These are phyloP conservation scores for Orthosia gracilis DNA, from an alignment of 2,888 invertebrate species.

Conservation along the genomic window DNA sequence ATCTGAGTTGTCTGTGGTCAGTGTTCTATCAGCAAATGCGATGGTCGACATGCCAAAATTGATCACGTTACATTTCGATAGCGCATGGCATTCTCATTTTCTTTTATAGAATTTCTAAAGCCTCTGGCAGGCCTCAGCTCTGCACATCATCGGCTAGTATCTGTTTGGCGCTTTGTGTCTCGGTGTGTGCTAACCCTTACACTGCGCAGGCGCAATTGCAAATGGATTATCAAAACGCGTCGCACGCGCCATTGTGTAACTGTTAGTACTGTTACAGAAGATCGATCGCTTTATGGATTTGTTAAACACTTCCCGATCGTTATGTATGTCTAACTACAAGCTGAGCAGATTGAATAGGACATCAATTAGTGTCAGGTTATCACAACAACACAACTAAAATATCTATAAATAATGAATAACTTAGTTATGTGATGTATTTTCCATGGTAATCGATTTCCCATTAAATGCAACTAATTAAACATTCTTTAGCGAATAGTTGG, in stretches of 20 bases:
- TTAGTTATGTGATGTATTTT: neutral
- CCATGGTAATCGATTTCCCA: neutral
- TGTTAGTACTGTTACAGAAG: constrained; percentile 64
- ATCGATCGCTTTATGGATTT: constrained; percentile 60
- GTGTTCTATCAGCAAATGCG: too few species aligned
- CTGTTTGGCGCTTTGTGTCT: too few species aligned
- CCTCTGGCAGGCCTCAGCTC: too few species aligned
- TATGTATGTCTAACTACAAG: constrained; percentile 42
- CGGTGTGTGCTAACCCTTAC: too few species aligned
- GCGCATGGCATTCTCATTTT: too few species aligned
- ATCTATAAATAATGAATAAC: neutral
- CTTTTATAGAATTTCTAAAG: too few species aligned
- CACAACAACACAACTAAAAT: too few species aligned
- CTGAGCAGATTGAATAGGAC: constrained; percentile 8
- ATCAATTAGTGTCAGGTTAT: neutral
- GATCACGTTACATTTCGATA: too few species aligned
- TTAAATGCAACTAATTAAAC: neutral
- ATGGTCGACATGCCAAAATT: too few species aligned
- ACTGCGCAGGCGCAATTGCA: constrained; percentile 67
- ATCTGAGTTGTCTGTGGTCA: too few species aligned
- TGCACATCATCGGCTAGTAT: too few species aligned
- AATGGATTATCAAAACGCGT: constrained; percentile 67
- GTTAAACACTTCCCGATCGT: constrained; percentile 61
- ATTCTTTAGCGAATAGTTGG: neutral
- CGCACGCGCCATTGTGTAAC: constrained; percentile 77